Evolutionary conservation across 2,113 vertebrate species (phyloP), one percentile per base, ranked within the genome.

Genomic region (Eclectus roratus): DNA sequence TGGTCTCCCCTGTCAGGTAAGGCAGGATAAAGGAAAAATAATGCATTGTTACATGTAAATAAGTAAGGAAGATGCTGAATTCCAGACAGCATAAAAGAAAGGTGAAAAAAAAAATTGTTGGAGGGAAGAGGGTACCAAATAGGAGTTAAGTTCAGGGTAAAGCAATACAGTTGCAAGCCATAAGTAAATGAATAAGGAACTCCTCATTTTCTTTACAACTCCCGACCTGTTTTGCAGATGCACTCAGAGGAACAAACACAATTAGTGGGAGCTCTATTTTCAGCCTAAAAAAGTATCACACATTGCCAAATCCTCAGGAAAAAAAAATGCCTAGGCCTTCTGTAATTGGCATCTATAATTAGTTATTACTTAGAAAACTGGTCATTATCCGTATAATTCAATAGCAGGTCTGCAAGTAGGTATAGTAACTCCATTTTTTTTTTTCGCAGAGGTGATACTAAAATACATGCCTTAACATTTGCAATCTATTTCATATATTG

Each of bases 201-300:
- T 76, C 27, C 25, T 66, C 5, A 31, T 72, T 91, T 79, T 64
- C 29, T 56, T 2, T 37, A 29, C 3, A 63, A 9, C 65, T 83
- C 80, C 33, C 0, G 0, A 43, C 2, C 20, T 70, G 3, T 29
- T 95, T 73, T 80, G 29, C 19, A 74, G 50, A 46, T 39, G n/a
- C 1, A 2, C 16, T 74, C n/a, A 78, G 37, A 15, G 84, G 10
- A 82, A 46, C 11, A 91, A 71, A 50, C 19, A 3, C 20, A 73
- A n/a, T 17, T 53, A 7, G 1, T 11, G 10, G 33, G 19, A 83
- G 31, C 20, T 29, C 6, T 81, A 14, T 60, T 71, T 74, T 50
- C 23, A 87, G 50, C 6, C 6, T 50, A 33, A 23, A 15, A 43
- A 81, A 60, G 13, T 27, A 80, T 17, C 16, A 33, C 17, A 29